These are phyloP conservation scores for Xenops minutus DNA, from an alignment of 2,797 vertebrate species.

Conservation along the genomic window DNA sequence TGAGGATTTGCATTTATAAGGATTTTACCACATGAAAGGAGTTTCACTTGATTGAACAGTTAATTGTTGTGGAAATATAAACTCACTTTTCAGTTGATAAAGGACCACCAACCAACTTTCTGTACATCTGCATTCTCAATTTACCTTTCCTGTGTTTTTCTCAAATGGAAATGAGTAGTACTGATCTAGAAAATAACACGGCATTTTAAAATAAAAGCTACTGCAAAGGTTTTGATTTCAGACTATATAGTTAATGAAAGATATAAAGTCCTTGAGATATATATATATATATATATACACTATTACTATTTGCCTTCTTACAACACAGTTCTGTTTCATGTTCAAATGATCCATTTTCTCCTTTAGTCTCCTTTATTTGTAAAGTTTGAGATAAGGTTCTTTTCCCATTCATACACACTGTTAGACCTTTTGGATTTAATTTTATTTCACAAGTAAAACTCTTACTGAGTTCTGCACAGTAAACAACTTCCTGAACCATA, in stretches of 20 bases:
- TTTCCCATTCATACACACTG: not conserved
- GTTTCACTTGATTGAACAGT: not conserved
- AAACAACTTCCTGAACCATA: not conserved
- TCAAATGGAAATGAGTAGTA: not conserved
- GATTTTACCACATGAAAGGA: slow-evolving; percentile 45
- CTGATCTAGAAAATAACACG: not conserved
- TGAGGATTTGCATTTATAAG: slow-evolving; percentile 42
- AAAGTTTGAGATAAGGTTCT: not conserved
- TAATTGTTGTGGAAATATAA: slow-evolving; percentile 10
- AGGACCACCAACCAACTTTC: not conserved
- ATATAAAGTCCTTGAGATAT: not conserved
- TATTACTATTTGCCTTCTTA: not conserved
- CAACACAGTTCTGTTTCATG: not conserved
- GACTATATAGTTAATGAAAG: not conserved
- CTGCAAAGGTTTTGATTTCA: not conserved
- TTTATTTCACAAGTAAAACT: not conserved
- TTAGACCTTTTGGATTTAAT: not conserved
- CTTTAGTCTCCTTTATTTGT: not conserved
- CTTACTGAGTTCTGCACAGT: not conserved
- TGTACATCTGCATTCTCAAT: not conserved
- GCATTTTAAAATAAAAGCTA: not conserved
- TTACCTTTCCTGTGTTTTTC: not conserved
- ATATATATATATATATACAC: not conserved
- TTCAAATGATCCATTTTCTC: not conserved
- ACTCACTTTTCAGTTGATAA: slow-evolving; percentile 7